These are phyloP conservation scores for Leucophenga maculata DNA, from an alignment of 2,888 invertebrate genomes.

Conservation along the genomic window DNA sequence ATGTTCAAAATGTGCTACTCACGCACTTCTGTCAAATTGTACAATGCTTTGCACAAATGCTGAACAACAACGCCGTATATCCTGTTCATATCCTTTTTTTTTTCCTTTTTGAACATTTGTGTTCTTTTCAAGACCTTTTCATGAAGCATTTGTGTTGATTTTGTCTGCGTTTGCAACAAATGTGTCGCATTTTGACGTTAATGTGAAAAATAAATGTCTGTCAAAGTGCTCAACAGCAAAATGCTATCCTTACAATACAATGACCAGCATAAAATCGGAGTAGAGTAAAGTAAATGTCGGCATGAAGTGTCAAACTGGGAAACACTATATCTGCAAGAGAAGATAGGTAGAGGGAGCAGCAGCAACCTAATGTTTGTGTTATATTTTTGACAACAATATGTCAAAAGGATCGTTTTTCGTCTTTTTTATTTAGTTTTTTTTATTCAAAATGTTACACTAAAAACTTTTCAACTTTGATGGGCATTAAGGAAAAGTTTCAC, in stretches of 20 bases:
- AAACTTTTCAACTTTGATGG: conserved; percentile 13
- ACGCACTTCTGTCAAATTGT: no score
- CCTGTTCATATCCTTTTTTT: not conserved
- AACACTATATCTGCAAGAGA: not conserved
- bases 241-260: conserved; percentile 3
- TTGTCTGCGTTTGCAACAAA: conserved; percentile 3
- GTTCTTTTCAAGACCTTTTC: not conserved
- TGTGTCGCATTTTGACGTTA: conserved; percentile 11
- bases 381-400: conserved; percentile 6
- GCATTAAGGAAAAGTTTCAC: not conserved
- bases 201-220: conserved; percentile 19
- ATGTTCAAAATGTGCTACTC: no score
- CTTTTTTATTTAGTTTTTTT: not conserved
- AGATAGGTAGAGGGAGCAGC: not conserved
- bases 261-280: not conserved
- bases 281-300: not conserved
- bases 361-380: not conserved
- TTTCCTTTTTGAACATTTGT: no score
- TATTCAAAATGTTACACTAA: not conserved
- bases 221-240: conserved; percentile 2
- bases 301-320: not conserved
- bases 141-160: not conserved
- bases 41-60: no score
- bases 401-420: conserved; percentile 5
- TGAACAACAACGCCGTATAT: not conserved